These are phyloP conservation scores for Asteroscopus sphinx DNA, from an alignment of 2,888 invertebrate species.

Conservation along the genomic window DNA sequence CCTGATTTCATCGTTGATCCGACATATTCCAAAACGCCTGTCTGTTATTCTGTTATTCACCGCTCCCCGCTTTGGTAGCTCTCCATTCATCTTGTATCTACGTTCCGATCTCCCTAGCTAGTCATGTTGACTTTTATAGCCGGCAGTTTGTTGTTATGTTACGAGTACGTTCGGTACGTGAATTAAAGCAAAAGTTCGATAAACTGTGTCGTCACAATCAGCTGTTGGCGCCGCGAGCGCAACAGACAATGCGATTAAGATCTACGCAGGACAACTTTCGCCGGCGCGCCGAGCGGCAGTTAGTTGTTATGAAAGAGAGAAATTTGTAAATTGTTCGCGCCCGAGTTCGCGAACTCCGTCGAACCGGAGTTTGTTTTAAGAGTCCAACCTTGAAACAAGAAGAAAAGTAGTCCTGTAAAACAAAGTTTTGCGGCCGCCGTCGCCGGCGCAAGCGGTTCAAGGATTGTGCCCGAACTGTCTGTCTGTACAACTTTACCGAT, in stretches of 20 bases:
- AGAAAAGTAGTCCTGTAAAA: conserved; percentile 91
- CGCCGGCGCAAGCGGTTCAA: conserved; percentile 90
- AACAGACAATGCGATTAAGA: conserved; percentile 90
- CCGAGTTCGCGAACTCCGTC: conserved; percentile 90
- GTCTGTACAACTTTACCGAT: conserved; percentile 91
- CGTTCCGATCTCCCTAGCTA: conserved; percentile 32
- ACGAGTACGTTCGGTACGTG: conserved; percentile 61
- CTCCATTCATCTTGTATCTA: conserved; percentile 51
- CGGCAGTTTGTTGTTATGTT: conserved; percentile 54
- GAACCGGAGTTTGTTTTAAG: conserved; percentile 91
- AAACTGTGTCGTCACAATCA: conserved; percentile 86
- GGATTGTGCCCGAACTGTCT: conserved; percentile 90
- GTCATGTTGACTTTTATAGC: conserved; percentile 49
- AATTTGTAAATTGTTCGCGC: conserved; percentile 91
- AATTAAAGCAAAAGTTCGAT: conserved; percentile 81
- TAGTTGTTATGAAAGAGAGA: conserved; percentile 91
- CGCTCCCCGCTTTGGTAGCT: conserved; percentile 43
- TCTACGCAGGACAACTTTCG: conserved; percentile 91
- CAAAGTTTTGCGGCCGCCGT: conserved; percentile 91
- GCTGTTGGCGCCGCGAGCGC: conserved; percentile 88
- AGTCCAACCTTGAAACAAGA: conserved; percentile 91
- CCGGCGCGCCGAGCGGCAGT: conserved; percentile 90
- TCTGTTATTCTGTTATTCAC: conserved; percentile 54
- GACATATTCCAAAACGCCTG: conserved; percentile 61
- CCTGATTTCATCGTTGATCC: conserved; percentile 56